phyloP scores from a whole-genome alignment of 2,797 vertebrate species.

The Cephalopachus bancanus region DNA sequence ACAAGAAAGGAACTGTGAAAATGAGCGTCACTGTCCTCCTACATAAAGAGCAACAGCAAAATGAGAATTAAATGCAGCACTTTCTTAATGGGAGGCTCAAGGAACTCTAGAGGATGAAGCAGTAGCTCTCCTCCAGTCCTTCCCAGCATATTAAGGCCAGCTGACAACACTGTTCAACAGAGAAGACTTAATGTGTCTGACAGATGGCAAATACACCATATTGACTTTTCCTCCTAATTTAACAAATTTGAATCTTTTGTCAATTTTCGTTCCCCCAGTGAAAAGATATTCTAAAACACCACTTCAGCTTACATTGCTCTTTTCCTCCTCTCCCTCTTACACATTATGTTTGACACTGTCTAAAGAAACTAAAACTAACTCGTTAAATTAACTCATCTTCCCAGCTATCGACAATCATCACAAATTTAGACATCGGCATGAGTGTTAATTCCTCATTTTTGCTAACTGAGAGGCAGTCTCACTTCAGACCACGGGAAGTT shows the following conservation, averaged over 20 bases:
- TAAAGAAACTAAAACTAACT: not conserved
- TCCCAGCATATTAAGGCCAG: conserved; percentile 48
- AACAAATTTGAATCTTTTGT: conserved; percentile 64
- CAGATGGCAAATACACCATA: conserved; percentile 79
- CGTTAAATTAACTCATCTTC: not conserved
- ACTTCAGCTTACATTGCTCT: conserved; percentile 1
- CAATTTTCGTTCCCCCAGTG: conserved; percentile 16
- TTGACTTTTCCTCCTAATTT: conserved; percentile 74
- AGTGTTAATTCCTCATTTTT: not conserved
- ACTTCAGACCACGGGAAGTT: not conserved
- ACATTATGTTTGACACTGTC: not conserved
- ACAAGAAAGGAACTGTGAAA: not conserved
- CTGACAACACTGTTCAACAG: conserved; percentile 21
- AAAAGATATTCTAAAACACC: conserved; percentile 45
- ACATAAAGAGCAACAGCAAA: not conserved
- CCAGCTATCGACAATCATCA: not conserved
- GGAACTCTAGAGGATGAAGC: not conserved
- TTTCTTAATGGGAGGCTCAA: conserved; percentile 13
- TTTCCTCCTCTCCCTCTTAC: not conserved
- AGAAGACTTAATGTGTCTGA: conserved; percentile 69
- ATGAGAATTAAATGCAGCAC: not conserved
- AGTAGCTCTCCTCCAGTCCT: conserved; percentile 58
- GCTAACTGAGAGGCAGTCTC: not conserved
- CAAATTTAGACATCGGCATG: not conserved
- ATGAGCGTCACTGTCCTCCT: not conserved